Base-by-base conservation (phyloP, 2,113 vertebrate species). In the Siphamia tubifer region DNA sequence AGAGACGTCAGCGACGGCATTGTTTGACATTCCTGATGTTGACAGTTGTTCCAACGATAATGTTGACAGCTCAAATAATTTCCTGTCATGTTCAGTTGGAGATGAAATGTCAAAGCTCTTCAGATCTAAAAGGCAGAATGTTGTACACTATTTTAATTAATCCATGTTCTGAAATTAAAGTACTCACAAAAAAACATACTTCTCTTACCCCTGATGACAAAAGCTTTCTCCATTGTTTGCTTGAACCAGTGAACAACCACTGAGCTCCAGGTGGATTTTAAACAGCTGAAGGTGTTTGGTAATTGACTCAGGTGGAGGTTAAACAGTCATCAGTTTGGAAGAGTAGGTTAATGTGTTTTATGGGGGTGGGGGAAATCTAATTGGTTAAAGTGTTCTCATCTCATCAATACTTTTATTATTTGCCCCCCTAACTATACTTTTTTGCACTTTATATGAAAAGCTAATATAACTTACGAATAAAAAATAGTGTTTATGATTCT, bases 51-150 rank as follows among this genome's bases (percentile, higher is more conserved):
- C 88, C 43, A 79, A n/a, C 0, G 87, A 90, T 51, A 84, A 40
- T 24, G 79, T 52, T n/a, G 89, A 90, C 23, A 79, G 62, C 12
- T 47, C 77, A 15, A 80, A 77, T 28, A 93, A 90, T 16, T 24
- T 83, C 31, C 27, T 75, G 73, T 94, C 87, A 8, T 93, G 65
- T 21, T 91, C 91, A 0, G 79, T 85, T 19, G 77, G 70, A n/a
- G 91, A 89, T 0, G 64, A 58, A 32, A 30, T 56, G 32, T 92
- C 88, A 39, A 74, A 81, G 47, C 79, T 90, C 23, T 63, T 77
- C 16, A 66, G 16, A 20, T 87, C 92, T 92, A 44, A 6, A 6
- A 62, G 23, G 24, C 4, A 24, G 67, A 56, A 60, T 2, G 3
- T 8, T 2, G 23, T 1, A 52, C 2, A 23, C 1, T 1, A 12